Conservation (phyloP, 2,113 vertebrate genomes). For the Otus sunia region DNA sequence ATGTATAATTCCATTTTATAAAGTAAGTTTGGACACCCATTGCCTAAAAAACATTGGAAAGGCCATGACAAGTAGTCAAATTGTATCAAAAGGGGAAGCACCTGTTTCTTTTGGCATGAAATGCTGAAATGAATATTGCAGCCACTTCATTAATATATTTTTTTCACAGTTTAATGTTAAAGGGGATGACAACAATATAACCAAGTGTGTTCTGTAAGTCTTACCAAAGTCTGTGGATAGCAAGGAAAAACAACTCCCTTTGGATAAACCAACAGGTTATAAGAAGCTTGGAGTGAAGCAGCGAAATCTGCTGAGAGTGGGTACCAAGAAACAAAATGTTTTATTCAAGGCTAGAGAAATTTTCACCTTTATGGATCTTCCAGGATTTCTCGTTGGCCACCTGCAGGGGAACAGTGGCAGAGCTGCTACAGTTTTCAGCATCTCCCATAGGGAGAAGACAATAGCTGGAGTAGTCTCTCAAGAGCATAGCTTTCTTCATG, state of each 20-base stretch:
- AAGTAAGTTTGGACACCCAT: not conserved
- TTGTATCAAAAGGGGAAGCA: not conserved
- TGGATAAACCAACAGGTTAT: not conserved
- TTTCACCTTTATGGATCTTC: not conserved
- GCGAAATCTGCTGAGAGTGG: not conserved
- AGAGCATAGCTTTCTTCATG: not conserved
- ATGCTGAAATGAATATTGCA: not conserved
- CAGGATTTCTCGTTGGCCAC: not conserved
- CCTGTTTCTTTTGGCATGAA: not conserved
- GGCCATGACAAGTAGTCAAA: not conserved
- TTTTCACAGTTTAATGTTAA: not conserved
- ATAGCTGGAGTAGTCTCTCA: not conserved
- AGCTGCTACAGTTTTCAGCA: not conserved
- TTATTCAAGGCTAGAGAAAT: not conserved
- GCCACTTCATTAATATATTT: not conserved
- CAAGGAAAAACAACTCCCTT: not conserved
- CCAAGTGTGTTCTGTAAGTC: not conserved
- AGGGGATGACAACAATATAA: not conserved
- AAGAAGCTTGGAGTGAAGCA: not conserved
- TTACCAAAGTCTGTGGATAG: not conserved
- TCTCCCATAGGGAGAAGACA: not conserved
- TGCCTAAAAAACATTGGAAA: not conserved
- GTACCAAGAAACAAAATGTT: not conserved
- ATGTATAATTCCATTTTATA: not conserved
- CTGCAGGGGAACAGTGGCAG: not conserved